phyloP scores from a whole-genome alignment of 2,113 vertebrate species.

The Cercocebus atys region DNA sequence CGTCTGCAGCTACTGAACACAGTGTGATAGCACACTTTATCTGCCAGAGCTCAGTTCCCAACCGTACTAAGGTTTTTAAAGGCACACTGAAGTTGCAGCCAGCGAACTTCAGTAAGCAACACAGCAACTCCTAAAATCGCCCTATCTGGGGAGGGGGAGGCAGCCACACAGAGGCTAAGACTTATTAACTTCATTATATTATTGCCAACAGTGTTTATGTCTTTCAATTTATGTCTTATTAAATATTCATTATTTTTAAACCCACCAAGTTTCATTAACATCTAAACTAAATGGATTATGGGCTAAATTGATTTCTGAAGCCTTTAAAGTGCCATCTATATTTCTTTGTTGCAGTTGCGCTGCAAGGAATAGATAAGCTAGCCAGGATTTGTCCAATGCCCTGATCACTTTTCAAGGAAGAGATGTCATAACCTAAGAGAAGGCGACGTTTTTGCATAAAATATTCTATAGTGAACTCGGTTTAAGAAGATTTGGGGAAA shows the following conservation, averaged over 20 bases:
- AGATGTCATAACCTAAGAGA: constrained; percentile 51
- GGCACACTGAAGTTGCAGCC: constrained; percentile 11
- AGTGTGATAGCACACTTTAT: constrained; percentile 64
- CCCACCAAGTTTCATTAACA: constrained; percentile 76
- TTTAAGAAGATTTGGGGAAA: constrained; percentile 63
- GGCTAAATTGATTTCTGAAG: constrained; percentile 70
- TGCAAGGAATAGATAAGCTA: constrained; percentile 37
- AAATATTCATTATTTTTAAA: constrained; percentile 77
- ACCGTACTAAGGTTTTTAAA: constrained; percentile 36
- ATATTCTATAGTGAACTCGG: constrained; percentile 45
- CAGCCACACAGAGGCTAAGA: background rate
- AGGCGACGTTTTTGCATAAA: constrained; percentile 59
- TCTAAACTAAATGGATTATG: constrained; percentile 66
- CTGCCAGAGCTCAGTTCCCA: constrained; percentile 54
- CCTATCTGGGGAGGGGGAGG: background rate
- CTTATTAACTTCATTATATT: constrained; percentile 70
- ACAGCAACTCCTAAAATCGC: background rate
- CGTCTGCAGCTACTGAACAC: constrained; percentile 20
- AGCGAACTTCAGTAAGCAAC: constrained; percentile 5
- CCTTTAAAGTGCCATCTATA: constrained; percentile 1
- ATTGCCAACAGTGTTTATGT: constrained; percentile 72
- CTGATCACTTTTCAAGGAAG: constrained; percentile 45
- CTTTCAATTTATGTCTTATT: constrained; percentile 78
- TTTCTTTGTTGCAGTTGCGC: constrained; percentile 27
- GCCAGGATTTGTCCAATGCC: background rate